These are phyloP conservation scores for Tetramorium simillimum DNA, from an alignment of 1,140 invertebrate genomes.

Conservation along the genomic window DNA sequence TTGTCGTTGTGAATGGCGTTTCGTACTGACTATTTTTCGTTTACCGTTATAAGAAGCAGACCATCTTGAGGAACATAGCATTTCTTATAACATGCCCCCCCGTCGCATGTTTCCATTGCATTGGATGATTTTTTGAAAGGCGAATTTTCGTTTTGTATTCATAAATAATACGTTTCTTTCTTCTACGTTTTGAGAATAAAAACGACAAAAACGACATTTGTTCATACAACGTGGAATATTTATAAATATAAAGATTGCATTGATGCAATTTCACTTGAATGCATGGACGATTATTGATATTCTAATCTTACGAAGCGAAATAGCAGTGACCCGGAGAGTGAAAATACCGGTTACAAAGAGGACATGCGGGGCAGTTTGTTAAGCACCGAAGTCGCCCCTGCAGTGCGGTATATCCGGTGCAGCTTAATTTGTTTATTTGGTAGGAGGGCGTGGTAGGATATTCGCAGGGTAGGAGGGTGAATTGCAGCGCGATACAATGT, in stretches of 20 bases:
- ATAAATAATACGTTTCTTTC: neutral
- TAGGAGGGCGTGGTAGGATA: slow-evolving; percentile 52
- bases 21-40: slow-evolving; percentile 79
- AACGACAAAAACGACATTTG: neutral
- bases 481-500: slow-evolving; percentile 78
- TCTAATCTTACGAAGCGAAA: neutral
- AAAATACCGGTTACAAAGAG: slow-evolving; percentile 66
- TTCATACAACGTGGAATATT: neutral
- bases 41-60: slow-evolving; percentile 73
- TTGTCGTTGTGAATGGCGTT: slow-evolving; percentile 81
- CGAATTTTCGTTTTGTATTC: slow-evolving; percentile 1
- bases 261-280: neutral
- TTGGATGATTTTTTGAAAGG: slow-evolving; percentile 26
- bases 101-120: neutral
- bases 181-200: neutral
- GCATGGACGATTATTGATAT: neutral
- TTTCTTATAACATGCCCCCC: slow-evolving; percentile 51
- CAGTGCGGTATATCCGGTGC: slow-evolving; percentile 72
- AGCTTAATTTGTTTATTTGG: slow-evolving; percentile 80
- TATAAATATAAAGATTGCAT: neutral
- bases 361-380: slow-evolving; percentile 67
- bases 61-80: slow-evolving; percentile 32
- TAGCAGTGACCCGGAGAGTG: slow-evolving; percentile 33
- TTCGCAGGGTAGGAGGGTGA: slow-evolving; percentile 63
- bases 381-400: slow-evolving; percentile 67